Percentiles rank a stretch among this genome's conserved stretches.
These are phyloP conservation scores for Palythoa grandiflora DNA, from an alignment of 92 coral and sea anemone species.

Conservation along the genomic window DNA sequence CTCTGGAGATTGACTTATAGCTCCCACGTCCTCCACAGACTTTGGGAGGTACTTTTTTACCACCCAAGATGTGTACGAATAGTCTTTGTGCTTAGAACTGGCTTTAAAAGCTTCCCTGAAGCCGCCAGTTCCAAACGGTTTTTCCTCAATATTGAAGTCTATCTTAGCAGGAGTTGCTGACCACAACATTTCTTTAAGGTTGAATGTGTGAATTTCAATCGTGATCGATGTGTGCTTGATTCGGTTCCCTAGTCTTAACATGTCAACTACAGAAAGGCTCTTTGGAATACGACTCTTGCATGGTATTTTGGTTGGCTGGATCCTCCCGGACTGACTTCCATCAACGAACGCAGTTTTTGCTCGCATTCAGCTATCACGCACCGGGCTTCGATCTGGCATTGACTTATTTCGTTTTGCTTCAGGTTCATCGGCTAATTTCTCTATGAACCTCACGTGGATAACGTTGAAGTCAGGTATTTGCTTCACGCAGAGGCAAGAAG, in stretches of 20 bases:
- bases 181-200: slow-evolving; percentile 51
- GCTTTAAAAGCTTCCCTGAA: slow-evolving; percentile 64
- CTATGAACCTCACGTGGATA: slow-evolving; percentile 61
- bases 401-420: slow-evolving; percentile 29
- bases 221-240: slow-evolving; percentile 46
- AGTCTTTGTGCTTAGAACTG: slow-evolving; percentile 40
- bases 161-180: slow-evolving; percentile 14
- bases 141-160: slow-evolving; percentile 49
- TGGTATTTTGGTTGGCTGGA: background rate
- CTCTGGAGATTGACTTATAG: slow-evolving; percentile 37
- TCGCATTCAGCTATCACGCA: slow-evolving; percentile 28
- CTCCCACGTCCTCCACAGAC: slow-evolving; percentile 35
- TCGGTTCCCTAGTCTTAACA: slow-evolving; percentile 61
- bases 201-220: slow-evolving; percentile 50
- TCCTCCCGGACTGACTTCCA: slow-evolving; percentile 10
- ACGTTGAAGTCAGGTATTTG: slow-evolving; percentile 59
- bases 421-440: slow-evolving; percentile 16
- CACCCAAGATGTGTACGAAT: slow-evolving; percentile 42
- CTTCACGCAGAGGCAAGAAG: slow-evolving; percentile 52
- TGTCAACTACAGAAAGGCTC: slow-evolving; percentile 58
- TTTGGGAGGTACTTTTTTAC: slow-evolving; percentile 48
- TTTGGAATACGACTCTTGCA: slow-evolving; percentile 45
- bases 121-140: slow-evolving; percentile 51
- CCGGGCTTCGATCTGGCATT: slow-evolving; percentile 34
- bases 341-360: slow-evolving; percentile 27